phyloP scores from a whole-genome alignment of 2,113 vertebrate genomes.

The Carettochelys insculpta region DNA sequence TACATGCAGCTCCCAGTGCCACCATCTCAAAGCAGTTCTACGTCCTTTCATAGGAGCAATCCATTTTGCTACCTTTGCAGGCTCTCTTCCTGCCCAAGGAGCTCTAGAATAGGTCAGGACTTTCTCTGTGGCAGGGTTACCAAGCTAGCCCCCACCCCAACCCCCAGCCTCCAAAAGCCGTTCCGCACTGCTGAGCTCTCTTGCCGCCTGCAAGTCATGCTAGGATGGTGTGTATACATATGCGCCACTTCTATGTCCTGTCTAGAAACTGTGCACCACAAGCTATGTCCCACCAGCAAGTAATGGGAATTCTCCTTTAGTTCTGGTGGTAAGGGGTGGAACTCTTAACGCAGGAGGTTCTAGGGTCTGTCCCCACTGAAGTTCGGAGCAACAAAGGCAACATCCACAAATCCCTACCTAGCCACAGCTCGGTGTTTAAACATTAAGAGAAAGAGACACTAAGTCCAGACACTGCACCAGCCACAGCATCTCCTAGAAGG shows the following conservation, averaged over 20 bases:
- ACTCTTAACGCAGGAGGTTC: not conserved
- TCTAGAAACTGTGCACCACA: not conserved
- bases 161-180: not conserved
- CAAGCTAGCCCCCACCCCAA: not conserved
- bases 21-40: not conserved
- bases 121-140: fast-evolving
- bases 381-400: not conserved
- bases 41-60: fast-evolving
- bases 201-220: not conserved
- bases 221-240: too few species aligned
- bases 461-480: not conserved
- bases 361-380: not conserved
- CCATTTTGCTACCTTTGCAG: not conserved
- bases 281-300: not conserved
- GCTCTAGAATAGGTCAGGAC: not conserved
- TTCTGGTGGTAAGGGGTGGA: not conserved
- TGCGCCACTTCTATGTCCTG: not conserved
- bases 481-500: conserved; percentile 44
- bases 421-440: not conserved
- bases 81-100: not conserved
- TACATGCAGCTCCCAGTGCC: not conserved
- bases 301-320: not conserved
- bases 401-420: not conserved
- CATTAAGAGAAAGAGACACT: not conserved
- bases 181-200: not conserved